Base-by-base conservation (phyloP, 2,797 vertebrate species). In the Molossus molossus region DNA sequence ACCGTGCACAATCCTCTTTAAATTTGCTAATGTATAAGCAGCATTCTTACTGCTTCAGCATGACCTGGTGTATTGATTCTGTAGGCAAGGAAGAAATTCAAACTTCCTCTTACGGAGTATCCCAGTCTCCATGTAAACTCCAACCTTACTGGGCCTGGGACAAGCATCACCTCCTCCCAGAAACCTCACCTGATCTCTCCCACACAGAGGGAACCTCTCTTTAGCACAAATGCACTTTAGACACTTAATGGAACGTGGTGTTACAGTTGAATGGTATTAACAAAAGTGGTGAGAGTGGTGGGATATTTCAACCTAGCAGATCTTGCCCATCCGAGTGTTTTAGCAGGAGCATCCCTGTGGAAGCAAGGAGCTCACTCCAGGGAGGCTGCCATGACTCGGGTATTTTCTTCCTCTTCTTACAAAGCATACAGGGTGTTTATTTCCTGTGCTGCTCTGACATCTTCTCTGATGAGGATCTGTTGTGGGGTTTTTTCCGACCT, bases 281-380 rank as follows among this genome's bases (percentile, higher is more conserved):
- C 64, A 90, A 82, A 95, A 96, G 72, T n/a, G 65, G 33, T 55
- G 55, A 87, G 45, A 91, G 53, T n/a, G 48, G 20, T n/a, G 13
- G 45, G 53, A 23, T 40, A 62, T 81, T 93, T 89, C 58, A 87
- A 87, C 12, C 45, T 65, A 87, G 83, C 53, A 91, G 79, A 72
- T 50, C 21, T 84, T 87, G 73, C 40, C 82, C 37, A 87, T 48
- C 37, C n/a, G 20, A 73, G 69, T 69, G 7, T 92, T 92, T 90
- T 29, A 92, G 69, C 50, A 53, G 48, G 45, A 17, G 2, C 15
- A 20, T 13, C 29, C 25, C 37, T 12, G 9, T 4, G 87, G 86
- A 92, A 67, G 37, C 55, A 84, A 23, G 13, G 25, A 0, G 33
- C 70, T 77, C 70, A 89, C 69, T 53, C 40, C 27, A 45, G 20